A percentile compares a stretch with the other conserved stretches of the same genome.
Conservation (phyloP, 2,113 vertebrate species). For the Hydrochoerus hydrochaeris region DNA sequence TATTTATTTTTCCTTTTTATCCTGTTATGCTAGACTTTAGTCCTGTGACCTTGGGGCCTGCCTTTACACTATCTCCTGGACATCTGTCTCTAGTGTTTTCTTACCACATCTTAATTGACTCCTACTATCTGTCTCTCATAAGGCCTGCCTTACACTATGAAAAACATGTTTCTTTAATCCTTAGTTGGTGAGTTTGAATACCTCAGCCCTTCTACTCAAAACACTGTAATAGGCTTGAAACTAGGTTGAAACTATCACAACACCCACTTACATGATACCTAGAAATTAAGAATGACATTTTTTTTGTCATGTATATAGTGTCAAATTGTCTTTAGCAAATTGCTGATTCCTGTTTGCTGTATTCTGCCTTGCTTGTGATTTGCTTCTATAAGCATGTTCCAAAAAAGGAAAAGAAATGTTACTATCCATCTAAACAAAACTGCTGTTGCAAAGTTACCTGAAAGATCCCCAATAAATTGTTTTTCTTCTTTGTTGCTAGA, state of each 20-base stretch:
- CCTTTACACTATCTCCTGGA: neutral
- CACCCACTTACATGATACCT: neutral
- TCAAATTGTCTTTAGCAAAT: neutral
- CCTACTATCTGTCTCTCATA: neutral
- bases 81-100: neutral
- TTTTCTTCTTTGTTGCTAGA: constrained; percentile 11
- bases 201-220: neutral
- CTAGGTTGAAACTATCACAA: neutral
- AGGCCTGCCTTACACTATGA: neutral
- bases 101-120: neutral
- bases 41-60: neutral
- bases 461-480: neutral
- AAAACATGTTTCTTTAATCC: neutral
- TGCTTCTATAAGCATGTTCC: neutral
- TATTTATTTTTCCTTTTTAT: neutral
- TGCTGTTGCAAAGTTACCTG: neutral
- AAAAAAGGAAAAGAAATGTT: constrained; percentile 41
- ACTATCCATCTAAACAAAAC: constrained; percentile 33
- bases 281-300: constrained; percentile 30
- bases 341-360: neutral
- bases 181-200: neutral
- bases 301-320: neutral
- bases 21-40: neutral
- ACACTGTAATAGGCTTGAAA: neutral
- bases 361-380: neutral